Conservation (phyloP, 2,797 vertebrate genomes). For the Epinephelus coioides region DNA sequence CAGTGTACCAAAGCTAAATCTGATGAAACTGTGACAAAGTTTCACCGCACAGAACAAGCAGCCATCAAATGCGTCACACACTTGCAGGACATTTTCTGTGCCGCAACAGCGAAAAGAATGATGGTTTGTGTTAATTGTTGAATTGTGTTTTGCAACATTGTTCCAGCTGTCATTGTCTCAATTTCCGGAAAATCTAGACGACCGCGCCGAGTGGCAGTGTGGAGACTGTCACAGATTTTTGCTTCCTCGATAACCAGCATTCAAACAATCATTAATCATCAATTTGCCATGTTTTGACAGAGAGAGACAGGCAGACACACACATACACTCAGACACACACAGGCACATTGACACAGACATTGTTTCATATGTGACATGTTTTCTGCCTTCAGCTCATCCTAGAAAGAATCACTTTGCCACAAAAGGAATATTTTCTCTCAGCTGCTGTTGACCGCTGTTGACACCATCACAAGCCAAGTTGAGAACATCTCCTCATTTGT, state of each 20-base stretch:
- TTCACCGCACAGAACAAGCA: slow-evolving; percentile 65
- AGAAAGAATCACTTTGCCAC: slow-evolving; percentile 32
- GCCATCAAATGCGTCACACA: slow-evolving; percentile 51
- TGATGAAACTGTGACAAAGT: slow-evolving; percentile 73
- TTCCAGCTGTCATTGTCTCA: slow-evolving; percentile 18
- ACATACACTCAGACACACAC: slow-evolving; percentile 33
- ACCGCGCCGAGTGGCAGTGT: slow-evolving; percentile 12
- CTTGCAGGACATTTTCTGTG: neutral
- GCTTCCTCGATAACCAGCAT: slow-evolving; percentile 44
- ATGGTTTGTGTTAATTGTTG: slow-evolving; percentile 24
- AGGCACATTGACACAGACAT: slow-evolving; percentile 49
- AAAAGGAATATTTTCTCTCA: slow-evolving; percentile 42
- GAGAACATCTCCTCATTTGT: slow-evolving; percentile 54
- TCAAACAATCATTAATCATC: slow-evolving; percentile 69
- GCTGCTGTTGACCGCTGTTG: slow-evolving; percentile 49
- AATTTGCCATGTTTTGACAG: slow-evolving; percentile 68
- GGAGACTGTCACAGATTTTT: slow-evolving; percentile 44
- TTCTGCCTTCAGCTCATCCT: slow-evolving; percentile 50
- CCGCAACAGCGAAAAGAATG: slow-evolving; percentile 6
- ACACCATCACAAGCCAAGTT: slow-evolving; percentile 39
- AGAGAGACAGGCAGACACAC: slow-evolving; percentile 52
- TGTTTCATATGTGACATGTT: slow-evolving; percentile 49
- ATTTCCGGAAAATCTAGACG: slow-evolving; percentile 20
- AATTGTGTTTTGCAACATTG: slow-evolving; percentile 15
- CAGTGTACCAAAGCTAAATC: slow-evolving; percentile 79